These are phyloP conservation scores for Phataginus tetradactyla DNA, from an alignment of 2,797 vertebrate genomes.

Conservation along the genomic window DNA sequence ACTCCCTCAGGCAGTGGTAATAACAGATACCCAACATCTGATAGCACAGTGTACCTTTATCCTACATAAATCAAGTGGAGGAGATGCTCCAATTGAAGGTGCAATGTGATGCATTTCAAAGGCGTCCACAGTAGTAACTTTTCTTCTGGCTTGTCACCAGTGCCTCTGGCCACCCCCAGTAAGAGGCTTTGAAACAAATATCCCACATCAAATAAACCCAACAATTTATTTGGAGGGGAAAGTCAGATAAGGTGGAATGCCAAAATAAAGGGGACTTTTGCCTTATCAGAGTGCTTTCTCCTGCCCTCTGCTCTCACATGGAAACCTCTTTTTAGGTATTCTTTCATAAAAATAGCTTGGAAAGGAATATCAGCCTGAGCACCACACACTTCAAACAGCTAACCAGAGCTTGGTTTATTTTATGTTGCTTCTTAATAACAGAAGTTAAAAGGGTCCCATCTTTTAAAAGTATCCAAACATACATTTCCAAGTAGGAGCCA, in stretches of 20 bases:
- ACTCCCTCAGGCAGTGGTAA: neutral
- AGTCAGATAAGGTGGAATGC: neutral
- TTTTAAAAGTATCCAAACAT: conserved; percentile 7
- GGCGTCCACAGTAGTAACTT: neutral
- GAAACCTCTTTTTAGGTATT: neutral
- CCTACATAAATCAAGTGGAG: neutral
- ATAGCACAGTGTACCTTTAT: neutral
- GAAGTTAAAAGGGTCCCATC: neutral
- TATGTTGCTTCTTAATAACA: conserved; percentile 29
- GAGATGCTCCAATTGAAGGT: neutral
- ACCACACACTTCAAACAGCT: neutral
- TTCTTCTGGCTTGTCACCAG: neutral
- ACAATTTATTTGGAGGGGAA: neutral
- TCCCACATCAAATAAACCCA: neutral
- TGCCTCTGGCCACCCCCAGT: neutral
- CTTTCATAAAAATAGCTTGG: neutral
- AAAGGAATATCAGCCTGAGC: neutral
- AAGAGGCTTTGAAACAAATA: neutral
- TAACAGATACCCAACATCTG: conserved; percentile 21
- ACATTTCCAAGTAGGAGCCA: neutral
- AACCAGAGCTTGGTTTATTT: conserved; percentile 29
- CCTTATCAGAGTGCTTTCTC: neutral
- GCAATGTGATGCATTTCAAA: neutral
- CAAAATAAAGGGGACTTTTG: neutral
- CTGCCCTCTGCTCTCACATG: neutral